These are phyloP conservation scores for Nansenia antarctica DNA, from an alignment of 2,113 vertebrate species.

Conservation along the genomic window DNA sequence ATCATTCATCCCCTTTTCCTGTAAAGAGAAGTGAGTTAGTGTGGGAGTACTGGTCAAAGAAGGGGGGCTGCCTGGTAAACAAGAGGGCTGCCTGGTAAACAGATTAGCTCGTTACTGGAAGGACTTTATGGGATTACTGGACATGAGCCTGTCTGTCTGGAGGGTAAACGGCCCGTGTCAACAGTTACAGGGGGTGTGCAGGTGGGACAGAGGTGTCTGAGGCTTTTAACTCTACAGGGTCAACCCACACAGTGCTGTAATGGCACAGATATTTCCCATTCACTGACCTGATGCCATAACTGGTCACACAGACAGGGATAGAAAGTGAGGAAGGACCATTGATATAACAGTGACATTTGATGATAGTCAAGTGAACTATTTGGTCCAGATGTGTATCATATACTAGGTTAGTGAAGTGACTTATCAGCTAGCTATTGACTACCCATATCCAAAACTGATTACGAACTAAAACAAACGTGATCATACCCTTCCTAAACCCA, in stretches of 20 bases:
- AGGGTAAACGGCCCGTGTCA: constrained; percentile 8
- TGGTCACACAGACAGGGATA: neutral
- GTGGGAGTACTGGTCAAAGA: neutral
- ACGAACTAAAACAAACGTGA: no score
- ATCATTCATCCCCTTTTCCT: neutral
- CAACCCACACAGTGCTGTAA: no score
- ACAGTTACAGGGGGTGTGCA: neutral
- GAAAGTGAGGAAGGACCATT: neutral
- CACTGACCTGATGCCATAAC: neutral
- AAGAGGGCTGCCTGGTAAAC: neutral
- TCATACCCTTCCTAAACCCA: no score
- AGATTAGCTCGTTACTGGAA: neutral
- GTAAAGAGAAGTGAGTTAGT: neutral
- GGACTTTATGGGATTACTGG: neutral
- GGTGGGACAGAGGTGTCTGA: no score
- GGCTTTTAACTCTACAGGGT: no score
- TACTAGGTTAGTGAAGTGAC: neutral
- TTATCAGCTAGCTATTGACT: no score
- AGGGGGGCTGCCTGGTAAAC: neutral
- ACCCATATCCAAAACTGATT: no score
- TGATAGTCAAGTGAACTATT: neutral
- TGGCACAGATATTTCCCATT: no score
- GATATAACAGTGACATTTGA: neutral
- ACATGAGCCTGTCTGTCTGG: constrained; percentile 11
- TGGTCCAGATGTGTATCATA: neutral